Evolutionary conservation across 2,888 invertebrate species (phyloP).

Genomic region (Scaptomyza caliginosa): DNA sequence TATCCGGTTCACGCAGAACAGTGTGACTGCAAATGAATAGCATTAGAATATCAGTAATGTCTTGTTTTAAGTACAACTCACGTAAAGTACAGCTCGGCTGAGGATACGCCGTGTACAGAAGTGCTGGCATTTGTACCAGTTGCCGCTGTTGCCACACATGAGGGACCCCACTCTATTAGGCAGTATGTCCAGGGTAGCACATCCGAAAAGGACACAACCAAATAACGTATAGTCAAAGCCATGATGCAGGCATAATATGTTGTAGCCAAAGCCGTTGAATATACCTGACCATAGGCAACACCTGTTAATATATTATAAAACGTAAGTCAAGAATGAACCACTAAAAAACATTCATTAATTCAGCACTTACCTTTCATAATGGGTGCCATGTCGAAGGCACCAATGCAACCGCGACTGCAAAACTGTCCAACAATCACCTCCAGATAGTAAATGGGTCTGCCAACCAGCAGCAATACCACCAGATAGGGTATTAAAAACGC

Average conservation of each 20-base stretch:
- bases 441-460: constrained; percentile 89
- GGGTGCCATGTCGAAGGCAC: constrained; percentile 87
- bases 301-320: constrained; percentile 80
- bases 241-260: constrained; percentile 89
- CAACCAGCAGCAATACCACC: constrained; percentile 87
- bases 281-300: constrained; percentile 86
- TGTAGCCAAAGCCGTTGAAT: constrained; percentile 86
- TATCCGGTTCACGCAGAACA: constrained; percentile 85
- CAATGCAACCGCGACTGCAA: constrained; percentile 88
- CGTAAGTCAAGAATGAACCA: no score
- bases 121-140: constrained; percentile 46
- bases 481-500: constrained; percentile 89
- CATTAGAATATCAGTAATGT: neutral
- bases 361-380: constrained; percentile 87
- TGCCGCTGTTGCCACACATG: constrained; percentile 79
- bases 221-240: constrained; percentile 87
- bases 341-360: neutral
- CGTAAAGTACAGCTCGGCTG: constrained; percentile 84
- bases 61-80: constrained; percentile 50
- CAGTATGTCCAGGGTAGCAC: constrained; percentile 88
- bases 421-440: constrained; percentile 91
- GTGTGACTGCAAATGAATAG: constrained; percentile 80
- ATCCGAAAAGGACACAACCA: constrained; percentile 86
- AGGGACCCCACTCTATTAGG: constrained; percentile 85
- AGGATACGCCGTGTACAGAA: constrained; percentile 66